phyloP scores from a whole-genome alignment of 2,888 invertebrate genomes.

The Philereme transversata region DNA sequence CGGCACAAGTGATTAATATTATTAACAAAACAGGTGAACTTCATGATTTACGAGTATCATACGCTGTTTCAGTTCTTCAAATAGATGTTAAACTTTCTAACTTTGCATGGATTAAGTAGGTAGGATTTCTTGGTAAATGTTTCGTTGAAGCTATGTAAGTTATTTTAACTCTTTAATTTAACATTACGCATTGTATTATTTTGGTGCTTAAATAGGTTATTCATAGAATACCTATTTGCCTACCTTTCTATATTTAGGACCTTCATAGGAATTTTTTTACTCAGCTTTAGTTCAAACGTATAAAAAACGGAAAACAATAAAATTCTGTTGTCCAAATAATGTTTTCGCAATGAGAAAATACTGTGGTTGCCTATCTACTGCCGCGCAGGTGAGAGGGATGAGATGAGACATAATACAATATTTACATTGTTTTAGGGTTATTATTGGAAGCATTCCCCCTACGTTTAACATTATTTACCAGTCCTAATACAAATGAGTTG shows the following conservation, averaged over 20 bases:
- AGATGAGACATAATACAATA: conserved; percentile 1
- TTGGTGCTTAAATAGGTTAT: too few species aligned
- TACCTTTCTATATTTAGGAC: background rate
- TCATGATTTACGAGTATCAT: conserved; percentile 50
- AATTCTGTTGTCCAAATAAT: conserved; percentile 16
- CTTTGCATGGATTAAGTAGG: conserved; percentile 37
- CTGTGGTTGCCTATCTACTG: background rate
- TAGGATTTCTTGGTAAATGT: conserved; percentile 28
- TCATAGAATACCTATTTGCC: background rate
- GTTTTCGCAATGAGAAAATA: conserved; percentile 9
- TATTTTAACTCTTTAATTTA: conserved; percentile 9
- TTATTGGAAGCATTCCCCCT: background rate
- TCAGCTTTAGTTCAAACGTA: conserved; percentile 13
- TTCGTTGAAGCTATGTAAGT: conserved; percentile 33
- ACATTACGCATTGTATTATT: too few species aligned
- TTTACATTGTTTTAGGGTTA: background rate
- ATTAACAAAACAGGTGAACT: conserved; percentile 71
- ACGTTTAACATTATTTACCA: too few species aligned
- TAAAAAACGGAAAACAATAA: conserved; percentile 9
- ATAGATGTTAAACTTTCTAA: conserved; percentile 34
- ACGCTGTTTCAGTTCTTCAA: conserved; percentile 53
- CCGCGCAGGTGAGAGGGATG: conserved; percentile 2
- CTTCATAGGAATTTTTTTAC: conserved; percentile 3
- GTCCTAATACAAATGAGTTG: too few species aligned
- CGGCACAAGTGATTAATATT: conserved; percentile 72